Percentiles rank a stretch among this genome's conserved stretches.
Evolutionary conservation across 2,113 vertebrate species (phyloP).

Genomic region (Cyprinodon tularosa): DNA sequence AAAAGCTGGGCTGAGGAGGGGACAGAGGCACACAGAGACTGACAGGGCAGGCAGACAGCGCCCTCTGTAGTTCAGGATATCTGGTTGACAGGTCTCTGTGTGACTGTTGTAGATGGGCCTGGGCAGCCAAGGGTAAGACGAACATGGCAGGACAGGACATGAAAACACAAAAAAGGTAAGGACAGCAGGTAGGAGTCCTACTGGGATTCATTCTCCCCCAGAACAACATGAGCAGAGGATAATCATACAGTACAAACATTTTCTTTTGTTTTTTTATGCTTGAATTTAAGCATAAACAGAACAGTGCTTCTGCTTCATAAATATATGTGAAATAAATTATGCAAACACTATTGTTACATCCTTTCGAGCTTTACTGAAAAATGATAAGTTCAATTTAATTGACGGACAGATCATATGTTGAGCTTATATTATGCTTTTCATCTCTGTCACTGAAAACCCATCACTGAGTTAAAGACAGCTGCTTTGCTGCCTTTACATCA

Average conservation of each 20-base stretch:
- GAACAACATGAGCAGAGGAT: slow-evolving; percentile 36
- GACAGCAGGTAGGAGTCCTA: slow-evolving; percentile 60
- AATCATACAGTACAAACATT: not conserved
- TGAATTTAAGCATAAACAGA: not conserved
- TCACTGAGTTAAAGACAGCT: not conserved
- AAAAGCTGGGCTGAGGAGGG: slow-evolving; percentile 61
- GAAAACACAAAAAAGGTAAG: slow-evolving; percentile 34
- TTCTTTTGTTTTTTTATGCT: not conserved
- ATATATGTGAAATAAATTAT: slow-evolving; percentile 10
- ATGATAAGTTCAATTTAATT: not conserved
- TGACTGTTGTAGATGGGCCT: slow-evolving; percentile 61
- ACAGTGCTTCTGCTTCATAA: not conserved
- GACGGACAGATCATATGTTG: not conserved
- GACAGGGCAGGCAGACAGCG: slow-evolving; percentile 56
- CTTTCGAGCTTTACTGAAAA: not conserved
- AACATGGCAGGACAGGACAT: slow-evolving; percentile 53
- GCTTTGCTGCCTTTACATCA: slow-evolving; percentile 31
- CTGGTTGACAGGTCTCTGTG: slow-evolving; percentile 63
- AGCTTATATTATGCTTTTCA: not conserved
- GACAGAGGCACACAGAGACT: slow-evolving; percentile 72
- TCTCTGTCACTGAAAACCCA: not conserved
- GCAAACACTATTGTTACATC: not conserved
- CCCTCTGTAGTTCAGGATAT: slow-evolving; percentile 67
- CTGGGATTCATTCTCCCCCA: slow-evolving; percentile 14
- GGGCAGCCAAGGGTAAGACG: slow-evolving; percentile 68